Base-by-base conservation (phyloP, 2,888 invertebrate genomes). In the Trachelus stipa region DNA sequence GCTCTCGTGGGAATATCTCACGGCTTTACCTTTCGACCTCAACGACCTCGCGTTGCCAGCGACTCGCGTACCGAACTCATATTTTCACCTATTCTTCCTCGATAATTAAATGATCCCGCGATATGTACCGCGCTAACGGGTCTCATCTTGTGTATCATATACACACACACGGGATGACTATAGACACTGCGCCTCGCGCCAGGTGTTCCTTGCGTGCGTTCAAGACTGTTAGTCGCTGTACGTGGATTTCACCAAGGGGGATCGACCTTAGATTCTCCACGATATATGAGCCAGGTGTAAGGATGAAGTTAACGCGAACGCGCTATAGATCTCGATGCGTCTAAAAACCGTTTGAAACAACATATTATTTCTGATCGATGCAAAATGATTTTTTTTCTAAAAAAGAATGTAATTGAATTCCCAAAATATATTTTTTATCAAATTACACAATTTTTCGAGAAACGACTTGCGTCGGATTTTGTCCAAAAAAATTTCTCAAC, bases 1-100 rank as follows among this genome's bases (percentile, higher is more conserved):
- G n/a, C 35, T 83, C 84, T 86, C 88, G 88, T 88, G 89, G 88
- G 89, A 90, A 89, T 86, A 87, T 90, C 88, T 88, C 89, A 89
- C 88, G 88, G 87, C 81, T 85, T 80, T 81, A 84, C 88, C 86
- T 88, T 87, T 81, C 83, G 88, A 89, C 87, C 87, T 85, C 75
- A 35, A 37, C 77, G 78, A 80, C 80, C 81, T 80, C 77, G 79
- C 82, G 37, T 76, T 79, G 79, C 77, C 79, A 78, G 75, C 76
- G 75, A 74, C 77, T 73, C 74, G 56, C 74, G 69, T 56, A 56
- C 76, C 73, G 68, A 78, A 77, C 74, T 76, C 76, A 79, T 76
- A 76, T 79, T 81, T 84, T 81, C 82, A 79, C 69, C 30, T 78
- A 79, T 80, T 81, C 82, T 78, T 80, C 79, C 79, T 81, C 80